Evolutionary conservation across 2,888 invertebrate species (phyloP).

Genomic region (Ophion slaviceki): DNA sequence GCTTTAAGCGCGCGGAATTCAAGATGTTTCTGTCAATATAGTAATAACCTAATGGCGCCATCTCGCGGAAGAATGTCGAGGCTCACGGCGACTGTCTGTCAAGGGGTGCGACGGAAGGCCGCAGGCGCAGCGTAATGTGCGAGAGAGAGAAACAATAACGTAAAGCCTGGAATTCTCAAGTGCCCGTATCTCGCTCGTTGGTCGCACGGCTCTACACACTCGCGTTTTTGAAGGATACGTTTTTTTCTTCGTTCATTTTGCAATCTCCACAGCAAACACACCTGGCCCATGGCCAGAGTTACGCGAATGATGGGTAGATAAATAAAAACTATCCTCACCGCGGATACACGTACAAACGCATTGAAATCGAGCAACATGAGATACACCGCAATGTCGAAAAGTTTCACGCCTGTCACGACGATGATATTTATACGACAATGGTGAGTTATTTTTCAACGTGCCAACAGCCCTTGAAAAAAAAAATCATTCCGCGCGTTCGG

Average conservation of each 20-base stretch:
- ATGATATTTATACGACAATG: conserved; percentile 49
- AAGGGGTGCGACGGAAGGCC: not conserved
- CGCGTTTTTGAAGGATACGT: conserved; percentile 12
- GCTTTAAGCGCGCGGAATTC: not conserved
- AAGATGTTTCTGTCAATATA: too few species aligned
- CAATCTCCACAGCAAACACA: not conserved
- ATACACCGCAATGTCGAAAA: conserved; percentile 36
- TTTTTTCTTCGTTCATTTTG: conserved; percentile 1
- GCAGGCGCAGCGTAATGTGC: not conserved
- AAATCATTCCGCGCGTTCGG: not conserved
- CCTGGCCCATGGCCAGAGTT: not conserved
- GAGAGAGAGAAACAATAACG: conserved; percentile 20
- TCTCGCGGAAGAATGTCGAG: conserved; percentile 7
- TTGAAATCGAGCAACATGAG: conserved; percentile 39
- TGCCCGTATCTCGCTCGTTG: conserved; percentile 11
- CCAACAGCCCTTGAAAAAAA: not conserved
- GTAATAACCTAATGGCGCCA: not conserved
- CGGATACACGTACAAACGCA: not conserved
- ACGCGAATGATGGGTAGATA: conserved; percentile 27
- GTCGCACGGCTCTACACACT: not conserved
- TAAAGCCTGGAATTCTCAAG: conserved; percentile 33
- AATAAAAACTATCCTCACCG: conserved; percentile 17
- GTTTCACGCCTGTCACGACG: conserved; percentile 37
- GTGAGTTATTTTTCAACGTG: conserved; percentile 40
- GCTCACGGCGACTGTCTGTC: not conserved